Percentiles rank a stretch among this genome's conserved stretches.
Conservation (phyloP, 2,797 vertebrate genomes). For the Kryptolebias ocellatus region DNA sequence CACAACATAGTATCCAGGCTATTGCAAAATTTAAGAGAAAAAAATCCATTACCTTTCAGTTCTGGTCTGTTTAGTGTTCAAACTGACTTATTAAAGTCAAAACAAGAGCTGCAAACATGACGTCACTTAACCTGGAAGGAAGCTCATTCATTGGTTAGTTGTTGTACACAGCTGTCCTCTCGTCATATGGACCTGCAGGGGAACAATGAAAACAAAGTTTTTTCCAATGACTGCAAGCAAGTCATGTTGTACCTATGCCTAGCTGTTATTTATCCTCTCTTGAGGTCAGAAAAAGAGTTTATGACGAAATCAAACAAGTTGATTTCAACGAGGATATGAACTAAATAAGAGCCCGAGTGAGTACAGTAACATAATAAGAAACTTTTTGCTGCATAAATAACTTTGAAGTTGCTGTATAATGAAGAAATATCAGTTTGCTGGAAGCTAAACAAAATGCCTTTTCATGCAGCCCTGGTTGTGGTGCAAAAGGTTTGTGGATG, state of each 20-base stretch:
- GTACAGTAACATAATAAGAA: neutral
- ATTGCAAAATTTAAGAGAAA: neutral
- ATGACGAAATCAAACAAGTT: neutral
- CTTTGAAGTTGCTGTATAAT: neutral
- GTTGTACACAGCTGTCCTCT: constrained; percentile 5
- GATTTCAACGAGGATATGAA: neutral
- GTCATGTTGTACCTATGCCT: neutral
- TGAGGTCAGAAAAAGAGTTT: neutral
- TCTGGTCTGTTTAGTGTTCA: constrained; percentile 33
- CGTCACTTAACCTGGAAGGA: neutral
- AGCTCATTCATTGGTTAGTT: constrained; percentile 11
- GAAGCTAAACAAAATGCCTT: neutral
- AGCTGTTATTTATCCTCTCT: constrained; percentile 3
- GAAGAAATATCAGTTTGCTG: neutral
- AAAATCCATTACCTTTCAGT: neutral
- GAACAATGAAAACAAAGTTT: constrained; percentile 13
- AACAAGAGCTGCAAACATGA: constrained; percentile 28
- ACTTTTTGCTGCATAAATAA: too few species aligned
- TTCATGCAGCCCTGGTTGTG: neutral
- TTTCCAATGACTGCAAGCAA: constrained; percentile 9
- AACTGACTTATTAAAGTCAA: constrained; percentile 20
- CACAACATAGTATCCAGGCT: neutral
- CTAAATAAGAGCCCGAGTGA: neutral
- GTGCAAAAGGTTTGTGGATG: neutral
- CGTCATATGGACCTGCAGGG: neutral